phyloP scores from a whole-genome alignment of 1,140 invertebrate genomes.

The Sycophila sp. region DNA sequence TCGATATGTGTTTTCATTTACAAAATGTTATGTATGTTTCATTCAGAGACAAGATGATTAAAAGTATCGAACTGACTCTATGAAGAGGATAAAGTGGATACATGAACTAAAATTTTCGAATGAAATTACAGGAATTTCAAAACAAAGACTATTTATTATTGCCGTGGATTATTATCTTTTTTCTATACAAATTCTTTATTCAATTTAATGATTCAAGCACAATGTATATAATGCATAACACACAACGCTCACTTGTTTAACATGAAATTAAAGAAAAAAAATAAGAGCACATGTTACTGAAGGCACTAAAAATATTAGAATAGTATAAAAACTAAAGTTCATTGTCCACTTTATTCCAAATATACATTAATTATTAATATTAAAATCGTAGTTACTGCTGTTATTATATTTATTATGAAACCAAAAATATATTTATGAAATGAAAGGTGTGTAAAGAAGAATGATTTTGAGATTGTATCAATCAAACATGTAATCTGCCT shows the following conservation, averaged over 20 bases:
- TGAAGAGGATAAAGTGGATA: conserved; percentile 33
- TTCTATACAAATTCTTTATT: conserved; percentile 5
- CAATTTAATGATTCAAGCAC: conserved; percentile 17
- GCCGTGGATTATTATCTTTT: conserved; percentile 3
- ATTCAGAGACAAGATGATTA: conserved; percentile 22
- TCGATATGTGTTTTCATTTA: conserved; percentile 26
- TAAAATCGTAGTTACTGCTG: conserved; percentile 29
- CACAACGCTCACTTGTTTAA: conserved; percentile 16
- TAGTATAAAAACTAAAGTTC: not conserved
- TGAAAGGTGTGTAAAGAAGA: conserved; percentile 23
- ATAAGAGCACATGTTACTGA: conserved; percentile 29
- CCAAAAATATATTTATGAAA: conserved; percentile 38
- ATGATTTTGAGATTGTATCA: conserved; percentile 32
- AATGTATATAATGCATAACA: conserved; percentile 30
- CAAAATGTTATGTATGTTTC: conserved; percentile 32
- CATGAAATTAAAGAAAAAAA: not conserved
- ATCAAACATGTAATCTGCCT: conserved; percentile 36
- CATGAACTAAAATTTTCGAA: not conserved
- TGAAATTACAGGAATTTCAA: not conserved
- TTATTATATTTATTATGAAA: conserved; percentile 38
- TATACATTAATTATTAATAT: conserved; percentile 24
- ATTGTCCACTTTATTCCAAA: conserved; percentile 33
- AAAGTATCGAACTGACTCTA: conserved; percentile 24
- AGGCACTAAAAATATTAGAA: conserved; percentile 27
- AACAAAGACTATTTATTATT: not conserved